Conservation (phyloP, 2,888 invertebrate genomes). For the Drosophila melanocephala region DNA sequence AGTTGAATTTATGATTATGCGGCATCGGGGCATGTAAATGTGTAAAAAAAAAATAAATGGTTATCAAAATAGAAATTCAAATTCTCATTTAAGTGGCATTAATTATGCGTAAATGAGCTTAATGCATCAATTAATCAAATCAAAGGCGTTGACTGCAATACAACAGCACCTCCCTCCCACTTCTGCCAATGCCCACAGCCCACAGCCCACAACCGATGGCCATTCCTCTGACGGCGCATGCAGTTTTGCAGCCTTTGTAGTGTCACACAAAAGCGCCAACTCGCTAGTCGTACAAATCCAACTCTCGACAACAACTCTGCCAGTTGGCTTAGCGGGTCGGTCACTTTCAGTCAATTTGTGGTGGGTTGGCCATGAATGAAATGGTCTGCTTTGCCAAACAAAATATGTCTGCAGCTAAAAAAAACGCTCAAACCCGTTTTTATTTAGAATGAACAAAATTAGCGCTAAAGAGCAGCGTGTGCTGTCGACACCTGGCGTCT, state of each 20-base stretch:
- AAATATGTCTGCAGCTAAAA: background rate
- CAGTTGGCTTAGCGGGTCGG: constrained; percentile 19
- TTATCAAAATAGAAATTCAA: constrained; percentile 49
- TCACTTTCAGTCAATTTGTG: constrained; percentile 5
- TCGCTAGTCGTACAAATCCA: constrained; percentile 46
- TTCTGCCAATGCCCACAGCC: background rate
- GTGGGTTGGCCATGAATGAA: background rate
- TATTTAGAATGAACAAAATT: background rate
- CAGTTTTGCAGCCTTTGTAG: constrained; percentile 66
- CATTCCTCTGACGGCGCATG: constrained; percentile 15
- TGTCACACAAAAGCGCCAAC: constrained; percentile 74
- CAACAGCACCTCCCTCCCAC: background rate
- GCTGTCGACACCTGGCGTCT: constrained; percentile 8
- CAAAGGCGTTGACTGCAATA: constrained; percentile 61
- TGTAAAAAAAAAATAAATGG: constrained; percentile 16
- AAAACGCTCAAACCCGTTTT: background rate
- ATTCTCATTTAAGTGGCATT: constrained; percentile 67
- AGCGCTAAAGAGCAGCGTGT: background rate
- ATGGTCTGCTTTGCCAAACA: constrained; percentile 20
- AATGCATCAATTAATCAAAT: constrained; percentile 80
- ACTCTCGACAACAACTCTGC: constrained; percentile 20
- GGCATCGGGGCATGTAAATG: constrained; percentile 47
- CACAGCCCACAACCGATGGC: background rate
- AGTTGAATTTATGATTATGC: constrained; percentile 76
- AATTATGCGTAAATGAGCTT: constrained; percentile 80